A percentile compares a stretch with the other conserved stretches of the same genome.
These are phyloP conservation scores for Oscheius sp. DNA, from an alignment of 2,888 invertebrate genomes.

Conservation along the genomic window DNA sequence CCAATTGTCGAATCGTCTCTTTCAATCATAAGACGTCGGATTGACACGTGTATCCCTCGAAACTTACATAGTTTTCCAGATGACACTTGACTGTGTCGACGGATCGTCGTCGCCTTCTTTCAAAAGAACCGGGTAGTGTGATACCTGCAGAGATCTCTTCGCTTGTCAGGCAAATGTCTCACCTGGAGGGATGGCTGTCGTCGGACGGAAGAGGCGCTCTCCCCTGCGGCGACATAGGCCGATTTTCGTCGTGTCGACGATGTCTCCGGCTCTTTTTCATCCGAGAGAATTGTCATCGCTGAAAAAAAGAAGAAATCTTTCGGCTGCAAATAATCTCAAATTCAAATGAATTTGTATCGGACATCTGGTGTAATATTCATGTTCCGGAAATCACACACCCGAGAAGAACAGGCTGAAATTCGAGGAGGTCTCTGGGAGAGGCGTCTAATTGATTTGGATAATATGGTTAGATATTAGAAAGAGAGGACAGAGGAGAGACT, in stretches of 20 bases:
- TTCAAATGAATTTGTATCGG: neutral
- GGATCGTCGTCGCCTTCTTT: slow-evolving; percentile 8
- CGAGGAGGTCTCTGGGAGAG: neutral
- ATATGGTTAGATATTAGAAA: slow-evolving; percentile 7
- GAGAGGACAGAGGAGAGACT: neutral
- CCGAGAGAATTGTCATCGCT: slow-evolving; percentile 9
- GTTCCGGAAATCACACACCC: neutral
- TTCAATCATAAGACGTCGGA: slow-evolving; percentile 8
- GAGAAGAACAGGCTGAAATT: neutral
- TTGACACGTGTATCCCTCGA: neutral
- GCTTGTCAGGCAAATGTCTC: neutral
- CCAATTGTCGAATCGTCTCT: slow-evolving; percentile 17
- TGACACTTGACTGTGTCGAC: slow-evolving; percentile 27
- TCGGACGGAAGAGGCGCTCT: neutral
- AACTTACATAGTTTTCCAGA: slow-evolving; percentile 35
- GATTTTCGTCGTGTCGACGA: slow-evolving; percentile 22
- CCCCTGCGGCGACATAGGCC: neutral
- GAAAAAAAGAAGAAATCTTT: neutral
- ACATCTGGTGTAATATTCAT: neutral
- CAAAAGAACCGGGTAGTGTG: slow-evolving; percentile 33
- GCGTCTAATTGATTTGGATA: neutral
- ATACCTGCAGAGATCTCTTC: slow-evolving; percentile 23
- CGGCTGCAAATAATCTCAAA: neutral
- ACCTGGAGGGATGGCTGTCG: slow-evolving; percentile 32
- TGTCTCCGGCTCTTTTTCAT: slow-evolving; percentile 1